Evolutionary conservation across 2,113 vertebrate species (phyloP).

Genomic region (Myrmecophaga tridactyla): DNA sequence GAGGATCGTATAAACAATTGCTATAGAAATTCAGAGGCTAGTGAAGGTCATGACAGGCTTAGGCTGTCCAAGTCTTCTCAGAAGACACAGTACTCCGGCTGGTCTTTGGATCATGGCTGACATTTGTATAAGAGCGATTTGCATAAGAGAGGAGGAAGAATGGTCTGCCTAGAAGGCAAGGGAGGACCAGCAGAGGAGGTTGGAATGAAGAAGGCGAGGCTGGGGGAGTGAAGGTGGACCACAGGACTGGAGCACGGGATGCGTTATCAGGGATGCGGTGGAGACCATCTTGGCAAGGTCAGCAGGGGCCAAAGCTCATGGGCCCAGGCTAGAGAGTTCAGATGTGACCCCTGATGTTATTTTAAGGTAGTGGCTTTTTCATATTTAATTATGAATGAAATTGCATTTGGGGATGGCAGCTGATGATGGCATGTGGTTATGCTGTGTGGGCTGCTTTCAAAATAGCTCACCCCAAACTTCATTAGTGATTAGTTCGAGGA

Average conservation of each 20-base stretch:
- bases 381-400: conserved; percentile 88
- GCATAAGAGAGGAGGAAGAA: background rate
- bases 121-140: background rate
- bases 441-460: conserved; percentile 80
- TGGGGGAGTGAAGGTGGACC: background rate
- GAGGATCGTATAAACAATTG: background rate
- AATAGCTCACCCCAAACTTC: conserved; percentile 84
- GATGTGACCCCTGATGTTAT: conserved; percentile 82
- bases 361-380: conserved; percentile 84
- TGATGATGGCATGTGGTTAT: conserved; percentile 81
- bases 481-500: conserved; percentile 76
- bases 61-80: background rate
- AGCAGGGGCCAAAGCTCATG: background rate
- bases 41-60: background rate
- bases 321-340: conserved; percentile 74
- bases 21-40: background rate
- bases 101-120: background rate
- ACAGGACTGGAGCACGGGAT: background rate
- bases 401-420: conserved; percentile 81
- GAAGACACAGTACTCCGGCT: background rate
- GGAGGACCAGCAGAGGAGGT: background rate
- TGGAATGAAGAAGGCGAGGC: background rate
- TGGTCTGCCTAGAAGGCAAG: background rate
- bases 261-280: background rate
- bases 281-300: background rate